phyloP scores from a whole-genome alignment of 2,797 vertebrate species.

The Florisuga fusca region DNA sequence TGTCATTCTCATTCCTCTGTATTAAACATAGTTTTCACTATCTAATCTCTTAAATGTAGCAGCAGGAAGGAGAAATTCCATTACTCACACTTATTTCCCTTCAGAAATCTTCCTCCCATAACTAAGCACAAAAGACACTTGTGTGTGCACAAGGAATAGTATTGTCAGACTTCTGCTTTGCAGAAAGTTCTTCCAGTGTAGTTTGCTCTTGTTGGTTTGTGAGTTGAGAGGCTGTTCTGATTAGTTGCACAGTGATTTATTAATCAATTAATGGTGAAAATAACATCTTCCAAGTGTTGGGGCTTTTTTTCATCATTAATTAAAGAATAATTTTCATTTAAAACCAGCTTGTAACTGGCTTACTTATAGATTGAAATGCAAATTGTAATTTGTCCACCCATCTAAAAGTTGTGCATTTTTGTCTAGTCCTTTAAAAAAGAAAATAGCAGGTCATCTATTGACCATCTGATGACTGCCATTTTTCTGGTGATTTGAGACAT shows the following conservation, averaged over 20 bases:
- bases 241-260: slow-evolving; percentile 2
- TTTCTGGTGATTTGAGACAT: not conserved
- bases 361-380: not conserved
- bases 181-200: not conserved
- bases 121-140: not conserved
- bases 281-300: not conserved
- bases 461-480: not conserved
- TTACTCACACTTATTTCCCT: not conserved
- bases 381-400: not conserved
- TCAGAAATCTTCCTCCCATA: not conserved
- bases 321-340: not conserved
- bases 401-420: slow-evolving; percentile 5
- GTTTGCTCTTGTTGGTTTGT: slow-evolving; percentile 2
- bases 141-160: not conserved
- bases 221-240: slow-evolving; percentile 3
- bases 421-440: not conserved
- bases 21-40: not conserved
- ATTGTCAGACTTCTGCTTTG: not conserved
- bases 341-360: not conserved
- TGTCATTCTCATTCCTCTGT: not conserved
- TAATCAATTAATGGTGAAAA: not conserved
- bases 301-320: not conserved
- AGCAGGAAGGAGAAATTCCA: not conserved
- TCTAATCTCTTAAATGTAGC: not conserved
- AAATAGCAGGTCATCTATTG: not conserved